Conservation (phyloP, 35 echinoderm and acorn worm species). For the Anneissia japonica region DNA sequence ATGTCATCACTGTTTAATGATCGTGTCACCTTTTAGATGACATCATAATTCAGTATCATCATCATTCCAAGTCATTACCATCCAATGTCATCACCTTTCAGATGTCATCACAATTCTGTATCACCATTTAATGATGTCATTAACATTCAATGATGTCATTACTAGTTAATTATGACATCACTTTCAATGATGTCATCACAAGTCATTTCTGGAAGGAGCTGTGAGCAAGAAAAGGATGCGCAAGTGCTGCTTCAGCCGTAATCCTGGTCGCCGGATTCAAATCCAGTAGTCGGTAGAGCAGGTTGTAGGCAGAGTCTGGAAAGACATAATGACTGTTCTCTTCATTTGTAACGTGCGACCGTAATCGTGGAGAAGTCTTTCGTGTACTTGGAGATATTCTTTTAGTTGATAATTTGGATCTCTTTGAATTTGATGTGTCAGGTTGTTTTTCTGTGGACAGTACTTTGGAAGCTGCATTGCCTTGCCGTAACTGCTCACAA, state of each 20-base stretch:
- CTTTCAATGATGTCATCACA: no score
- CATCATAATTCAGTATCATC: no score
- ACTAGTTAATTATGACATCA: no score
- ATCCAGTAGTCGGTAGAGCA: slow-evolving; percentile 62
- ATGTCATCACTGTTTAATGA: no score
- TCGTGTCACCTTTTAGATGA: no score
- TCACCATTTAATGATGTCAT: no score
- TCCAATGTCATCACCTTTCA: no score
- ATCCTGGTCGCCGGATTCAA: slow-evolving; percentile 72
- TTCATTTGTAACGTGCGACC: not conserved
- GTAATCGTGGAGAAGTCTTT: not conserved
- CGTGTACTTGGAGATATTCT: not conserved
- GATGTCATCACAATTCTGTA: no score
- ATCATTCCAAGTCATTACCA: no score
- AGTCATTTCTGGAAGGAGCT: not conserved
- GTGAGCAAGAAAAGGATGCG: slow-evolving; percentile 66
- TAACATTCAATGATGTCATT: no score
- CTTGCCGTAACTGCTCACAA: slow-evolving; percentile 54
- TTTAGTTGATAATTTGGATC: not conserved
- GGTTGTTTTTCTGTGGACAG: not conserved
- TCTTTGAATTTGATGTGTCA: not conserved
- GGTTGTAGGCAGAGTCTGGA: slow-evolving; percentile 69
- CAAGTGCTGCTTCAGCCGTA: slow-evolving; percentile 56
- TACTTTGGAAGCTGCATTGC: not conserved
- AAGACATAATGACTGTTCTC: not conserved